Evolutionary conservation across 2,113 vertebrate species (phyloP).

Genomic region (Limanda limanda): DNA sequence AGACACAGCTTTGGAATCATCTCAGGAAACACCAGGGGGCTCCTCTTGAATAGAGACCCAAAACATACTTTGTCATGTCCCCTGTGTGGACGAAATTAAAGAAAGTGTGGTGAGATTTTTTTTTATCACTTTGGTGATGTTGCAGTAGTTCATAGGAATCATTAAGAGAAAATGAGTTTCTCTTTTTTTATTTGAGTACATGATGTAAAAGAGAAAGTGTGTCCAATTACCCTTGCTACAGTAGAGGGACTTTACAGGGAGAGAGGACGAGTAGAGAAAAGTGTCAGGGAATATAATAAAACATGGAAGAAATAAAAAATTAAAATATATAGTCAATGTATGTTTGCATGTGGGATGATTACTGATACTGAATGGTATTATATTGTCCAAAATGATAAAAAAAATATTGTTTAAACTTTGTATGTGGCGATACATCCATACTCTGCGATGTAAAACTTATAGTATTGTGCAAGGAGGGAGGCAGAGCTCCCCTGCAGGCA

Average conservation of each 20-base stretch:
- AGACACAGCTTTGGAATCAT: constrained; percentile 57
- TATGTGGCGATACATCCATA: too few relatives aligned
- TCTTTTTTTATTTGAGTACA: too few relatives aligned
- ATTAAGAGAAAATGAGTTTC: constrained; percentile 74
- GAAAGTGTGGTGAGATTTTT: neutral
- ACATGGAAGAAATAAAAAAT: too few relatives aligned
- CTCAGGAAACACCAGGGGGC: constrained; percentile 70
- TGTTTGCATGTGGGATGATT: constrained; percentile 20
- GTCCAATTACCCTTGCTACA: constrained; percentile 19
- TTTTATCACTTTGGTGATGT: neutral
- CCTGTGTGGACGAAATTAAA: constrained; percentile 58
- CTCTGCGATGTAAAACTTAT: too few relatives aligned
- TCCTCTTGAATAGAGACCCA: constrained; percentile 59
- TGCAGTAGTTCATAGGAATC: constrained; percentile 63
- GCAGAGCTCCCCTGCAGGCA: constrained; percentile 80
- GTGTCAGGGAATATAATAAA: neutral
- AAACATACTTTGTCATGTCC: constrained; percentile 69
- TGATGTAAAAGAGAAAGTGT: constrained; percentile 48
- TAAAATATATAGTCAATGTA: neutral
- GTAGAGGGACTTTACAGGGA: constrained; percentile 28
- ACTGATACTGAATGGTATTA: neutral
- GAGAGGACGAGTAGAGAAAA: constrained; percentile 15
- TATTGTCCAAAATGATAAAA: too few relatives aligned
- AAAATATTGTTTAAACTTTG: too few relatives aligned
- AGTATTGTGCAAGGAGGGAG: constrained; percentile 51